These are phyloP conservation scores for Saguinus midas DNA, from an alignment of 2,113 vertebrate genomes.

Conservation along the genomic window DNA sequence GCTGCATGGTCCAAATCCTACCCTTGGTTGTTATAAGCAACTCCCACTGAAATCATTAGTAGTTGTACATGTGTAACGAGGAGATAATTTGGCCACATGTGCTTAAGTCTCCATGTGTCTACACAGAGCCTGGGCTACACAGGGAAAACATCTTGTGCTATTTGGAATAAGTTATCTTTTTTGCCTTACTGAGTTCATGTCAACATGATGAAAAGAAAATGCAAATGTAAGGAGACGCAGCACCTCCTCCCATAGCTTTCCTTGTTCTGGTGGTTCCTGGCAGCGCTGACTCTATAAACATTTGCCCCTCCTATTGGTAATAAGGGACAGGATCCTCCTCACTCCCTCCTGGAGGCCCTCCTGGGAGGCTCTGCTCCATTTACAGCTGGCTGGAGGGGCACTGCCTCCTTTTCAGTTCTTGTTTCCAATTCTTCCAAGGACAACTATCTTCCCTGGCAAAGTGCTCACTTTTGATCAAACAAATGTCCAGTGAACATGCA, in stretches of 20 bases:
- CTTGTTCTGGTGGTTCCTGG: background rate
- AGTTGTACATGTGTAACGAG: conserved; percentile 72
- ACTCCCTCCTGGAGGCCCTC: background rate
- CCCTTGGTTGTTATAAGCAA: conserved; percentile 62
- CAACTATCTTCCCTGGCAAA: background rate
- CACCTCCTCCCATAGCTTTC: background rate
- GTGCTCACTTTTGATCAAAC: background rate
- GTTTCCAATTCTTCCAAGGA: background rate
- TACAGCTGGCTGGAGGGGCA: background rate
- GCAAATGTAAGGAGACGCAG: conserved; percentile 32
- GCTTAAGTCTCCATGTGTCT: conserved; percentile 59
- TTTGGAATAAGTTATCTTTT: conserved; percentile 69
- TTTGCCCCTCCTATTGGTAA: background rate
- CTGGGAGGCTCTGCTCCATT: background rate
- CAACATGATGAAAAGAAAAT: conserved; percentile 72
- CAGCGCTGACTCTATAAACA: background rate
- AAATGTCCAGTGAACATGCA: background rate
- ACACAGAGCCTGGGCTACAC: background rate
- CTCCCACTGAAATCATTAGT: conserved; percentile 79
- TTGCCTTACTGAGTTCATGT: conserved; percentile 33
- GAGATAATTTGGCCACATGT: conserved; percentile 70
- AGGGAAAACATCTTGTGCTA: conserved; percentile 55
- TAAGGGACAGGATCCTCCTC: background rate
- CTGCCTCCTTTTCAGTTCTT: background rate
- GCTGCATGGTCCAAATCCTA: conserved; percentile 71